Conservation (phyloP, 2,888 invertebrate species). For the Chymomyza amoena region DNA sequence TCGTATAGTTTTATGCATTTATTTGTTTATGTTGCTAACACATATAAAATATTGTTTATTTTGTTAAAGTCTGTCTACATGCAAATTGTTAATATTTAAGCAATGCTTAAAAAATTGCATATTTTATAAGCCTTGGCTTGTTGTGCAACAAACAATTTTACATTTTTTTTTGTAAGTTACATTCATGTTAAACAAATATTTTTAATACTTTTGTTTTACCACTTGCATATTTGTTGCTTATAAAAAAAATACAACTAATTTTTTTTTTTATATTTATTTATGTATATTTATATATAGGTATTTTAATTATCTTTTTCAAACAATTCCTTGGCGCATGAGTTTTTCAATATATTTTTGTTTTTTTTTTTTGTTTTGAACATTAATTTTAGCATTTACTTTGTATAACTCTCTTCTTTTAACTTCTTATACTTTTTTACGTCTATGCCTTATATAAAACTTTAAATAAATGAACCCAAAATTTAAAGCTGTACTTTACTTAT, state of each 20-base stretch:
- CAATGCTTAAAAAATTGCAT: slow-evolving; percentile 12
- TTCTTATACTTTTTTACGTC: slow-evolving; percentile 11
- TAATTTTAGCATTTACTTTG: slow-evolving; percentile 37
- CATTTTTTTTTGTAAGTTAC: slow-evolving; percentile 6
- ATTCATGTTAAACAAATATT: slow-evolving; percentile 8
- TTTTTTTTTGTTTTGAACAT: slow-evolving; percentile 46
- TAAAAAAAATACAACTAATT: slow-evolving; percentile 29
- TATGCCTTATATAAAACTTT: slow-evolving; percentile 18
- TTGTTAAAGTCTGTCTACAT: neutral
- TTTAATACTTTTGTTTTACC: slow-evolving; percentile 29
- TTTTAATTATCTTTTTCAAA: slow-evolving; percentile 51
- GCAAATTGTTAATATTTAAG: neutral
- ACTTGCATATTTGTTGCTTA: slow-evolving; percentile 12
- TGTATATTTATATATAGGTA: slow-evolving; percentile 24
- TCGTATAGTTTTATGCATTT: neutral
- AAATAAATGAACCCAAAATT: slow-evolving; percentile 38
- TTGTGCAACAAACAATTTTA: neutral
- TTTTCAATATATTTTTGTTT: slow-evolving; percentile 29
- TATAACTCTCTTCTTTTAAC: slow-evolving; percentile 26
- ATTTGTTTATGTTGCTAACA: neutral
- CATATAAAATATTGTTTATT: neutral
- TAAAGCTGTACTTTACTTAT: slow-evolving; percentile 42
- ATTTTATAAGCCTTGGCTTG: neutral
- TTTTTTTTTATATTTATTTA: slow-evolving; percentile 16
- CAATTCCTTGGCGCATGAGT: slow-evolving; percentile 76